A percentile compares a stretch with the other conserved stretches of the same genome.
Conservation (phyloP, 2,797 vertebrate species). For the Lithobates sylvaticus region DNA sequence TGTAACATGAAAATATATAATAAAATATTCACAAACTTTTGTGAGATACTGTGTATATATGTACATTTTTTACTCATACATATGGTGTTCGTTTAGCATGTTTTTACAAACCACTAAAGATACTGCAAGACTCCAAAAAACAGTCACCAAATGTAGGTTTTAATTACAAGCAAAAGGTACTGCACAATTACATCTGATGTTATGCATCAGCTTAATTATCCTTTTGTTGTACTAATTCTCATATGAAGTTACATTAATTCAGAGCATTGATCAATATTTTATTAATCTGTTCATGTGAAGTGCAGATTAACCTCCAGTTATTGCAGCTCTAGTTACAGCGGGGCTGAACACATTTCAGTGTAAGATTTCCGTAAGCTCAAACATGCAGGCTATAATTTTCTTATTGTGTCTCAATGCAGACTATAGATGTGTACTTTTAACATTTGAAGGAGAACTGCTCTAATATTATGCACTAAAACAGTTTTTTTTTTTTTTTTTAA, state of each 20-base stretch:
- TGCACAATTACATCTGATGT: background rate
- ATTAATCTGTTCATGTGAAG: conserved; percentile 2
- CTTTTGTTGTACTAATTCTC: background rate
- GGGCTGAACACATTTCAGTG: background rate
- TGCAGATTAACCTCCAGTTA: background rate
- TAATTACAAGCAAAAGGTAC: background rate
- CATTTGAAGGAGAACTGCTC: no score
- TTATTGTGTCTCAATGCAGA: background rate
- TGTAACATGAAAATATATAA: no score
- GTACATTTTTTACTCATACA: no score
- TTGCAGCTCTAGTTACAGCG: background rate
- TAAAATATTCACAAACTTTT: no score
- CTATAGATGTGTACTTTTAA: background rate
- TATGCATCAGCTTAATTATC: background rate
- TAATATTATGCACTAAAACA: no score
- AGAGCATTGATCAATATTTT: conserved; percentile 15
- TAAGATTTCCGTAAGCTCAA: background rate
- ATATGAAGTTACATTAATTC: background rate
- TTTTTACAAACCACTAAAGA: background rate
- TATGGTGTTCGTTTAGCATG: no score
- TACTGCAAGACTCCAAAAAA: background rate
- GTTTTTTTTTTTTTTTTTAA: no score
- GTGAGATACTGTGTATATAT: no score
- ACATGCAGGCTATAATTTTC: background rate
- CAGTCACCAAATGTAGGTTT: background rate